Evolutionary conservation across 1,140 invertebrate genomes (phyloP), one percentile per base, ranked within the genome.

Genomic region (Drosophila sechellia): DNA sequence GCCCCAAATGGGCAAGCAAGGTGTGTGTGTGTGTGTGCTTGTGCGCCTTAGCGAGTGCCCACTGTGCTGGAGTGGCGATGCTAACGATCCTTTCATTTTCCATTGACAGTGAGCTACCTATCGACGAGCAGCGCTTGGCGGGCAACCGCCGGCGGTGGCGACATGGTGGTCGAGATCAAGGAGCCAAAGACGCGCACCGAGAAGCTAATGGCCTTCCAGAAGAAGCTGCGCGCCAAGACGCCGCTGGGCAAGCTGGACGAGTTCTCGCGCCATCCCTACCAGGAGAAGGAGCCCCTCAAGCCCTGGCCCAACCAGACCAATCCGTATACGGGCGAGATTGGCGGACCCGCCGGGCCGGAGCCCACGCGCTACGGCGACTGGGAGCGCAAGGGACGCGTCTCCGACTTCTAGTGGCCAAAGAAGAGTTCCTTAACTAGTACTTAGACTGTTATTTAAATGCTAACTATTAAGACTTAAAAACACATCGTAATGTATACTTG

Each of bases 321-420:
- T 93, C 98, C 98, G 5, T 83, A 95, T 59, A 99, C 98, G 15
- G 99, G 91, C 34, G 90, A 92, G 74, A 90, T 91, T 43, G 97
- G 97, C 64, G 99, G 99, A 6, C 99, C 99, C 5, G 94, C 94
- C 86, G 99, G 99, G 12, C 99, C 98, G 3, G 99, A 99, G 94
- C 99, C 99, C 22, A 99, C 99, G 31, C 94, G 99, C 75, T 99
- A 99, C 93, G 99, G 99, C 4, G 99, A 99, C 93, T 99, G 99
- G 99, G 99, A 99, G 92, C 94, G 98, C 73, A 99, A 99, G 93
- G 99, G 99, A 56, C 94, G 98, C 90, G 98, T 99, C 11, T 95
- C 97, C 3, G 99, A 99, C 93, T 99, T 99, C 78, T 93, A 92
- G 85, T 90, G 10, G 52, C 52, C 34, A 31, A 11, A 40, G 20